phyloP scores from a whole-genome alignment of 2,113 vertebrate genomes.

The Hucho hucho region DNA sequence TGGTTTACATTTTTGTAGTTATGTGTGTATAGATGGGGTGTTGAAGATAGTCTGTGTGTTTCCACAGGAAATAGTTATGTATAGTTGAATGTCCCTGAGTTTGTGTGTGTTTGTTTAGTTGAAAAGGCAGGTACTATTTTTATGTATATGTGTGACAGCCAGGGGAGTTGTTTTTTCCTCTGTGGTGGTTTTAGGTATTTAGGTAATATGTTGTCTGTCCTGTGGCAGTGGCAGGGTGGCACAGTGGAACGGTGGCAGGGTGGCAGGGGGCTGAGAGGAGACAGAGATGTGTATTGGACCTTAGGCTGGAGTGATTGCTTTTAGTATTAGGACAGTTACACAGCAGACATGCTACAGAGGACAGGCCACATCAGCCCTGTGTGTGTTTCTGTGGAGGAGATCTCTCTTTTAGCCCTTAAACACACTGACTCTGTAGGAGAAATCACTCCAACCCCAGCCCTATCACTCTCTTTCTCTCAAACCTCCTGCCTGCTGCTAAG shows the following conservation, averaged over 20 bases:
- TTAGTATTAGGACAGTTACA: conserved; percentile 30
- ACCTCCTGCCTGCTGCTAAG: conserved; percentile 23
- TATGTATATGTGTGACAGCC: background rate
- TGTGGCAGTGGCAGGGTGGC: background rate
- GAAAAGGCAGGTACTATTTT: too few species aligned
- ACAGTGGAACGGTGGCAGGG: background rate
- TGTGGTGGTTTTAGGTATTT: background rate
- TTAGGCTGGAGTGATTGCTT: conserved; percentile 38
- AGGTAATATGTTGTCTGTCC: conserved; percentile 3
- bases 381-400: background rate
- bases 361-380: background rate
- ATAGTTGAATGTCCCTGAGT: background rate
- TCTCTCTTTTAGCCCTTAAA: background rate
- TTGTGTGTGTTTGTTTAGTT: background rate
- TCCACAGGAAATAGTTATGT: background rate
- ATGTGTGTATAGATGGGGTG: too few species aligned
- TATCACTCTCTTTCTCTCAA: background rate
- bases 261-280: conserved; percentile 28
- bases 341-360: conserved; percentile 12
- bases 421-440: conserved; percentile 7
- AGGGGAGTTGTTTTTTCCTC: background rate
- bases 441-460: background rate
- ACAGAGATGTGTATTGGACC: conserved; percentile 23
- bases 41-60: too few species aligned
- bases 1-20: too few species aligned